Evolutionary conservation across 2,888 invertebrate species (phyloP), one percentile per base, ranked within the genome.

Genomic region (Metopia argyrocephala): DNA sequence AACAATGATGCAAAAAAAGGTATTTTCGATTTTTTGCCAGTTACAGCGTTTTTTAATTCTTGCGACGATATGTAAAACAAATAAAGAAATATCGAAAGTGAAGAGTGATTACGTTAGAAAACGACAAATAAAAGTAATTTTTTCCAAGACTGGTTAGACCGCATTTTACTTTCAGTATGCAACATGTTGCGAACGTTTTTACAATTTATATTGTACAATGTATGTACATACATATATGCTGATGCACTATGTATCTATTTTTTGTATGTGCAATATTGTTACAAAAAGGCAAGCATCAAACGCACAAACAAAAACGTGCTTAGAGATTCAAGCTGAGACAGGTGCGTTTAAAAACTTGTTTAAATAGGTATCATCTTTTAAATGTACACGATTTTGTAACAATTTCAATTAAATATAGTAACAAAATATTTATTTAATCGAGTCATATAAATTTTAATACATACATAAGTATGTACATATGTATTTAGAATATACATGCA

Each of bases 131-230:
- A 31, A 23, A 38, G 45, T 23, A 65, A 28, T 45, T 68, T 76
- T 81, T 59, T 52, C 69, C 54, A 73, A 76, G 78, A 81, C 81
- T 81, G 78, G 81, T 81, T 81, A 61, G 46, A 81, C 81, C 64
- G 65, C 81, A 81, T 78, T 81, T 80, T 80, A 80, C 76, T 76
- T 76, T 81, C 65, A 78, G 78, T 61, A 46, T 78, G 65, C 78
- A 78, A 46, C 69, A 56, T 68, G 50, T 68, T 66, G 65, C 23
- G 31, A 57, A 74, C 38, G 15, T 38, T 38, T 38, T 12, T 15
- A 12, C 38, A n/a, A n/a, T n/a, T n/a, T n/a, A n/a, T n/a, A n/a
- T n/a, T 54, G 28, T 28, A 62, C 54, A 20, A 61, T 62, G 25
- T 54, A n/a, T 25, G 18, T 50, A 18, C 18, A 21, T 56, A 56